A percentile compares a stretch with the other conserved stretches of the same genome.
phyloP scores from a whole-genome alignment of 1,140 invertebrate species.

The Trichoplusia ni region DNA sequence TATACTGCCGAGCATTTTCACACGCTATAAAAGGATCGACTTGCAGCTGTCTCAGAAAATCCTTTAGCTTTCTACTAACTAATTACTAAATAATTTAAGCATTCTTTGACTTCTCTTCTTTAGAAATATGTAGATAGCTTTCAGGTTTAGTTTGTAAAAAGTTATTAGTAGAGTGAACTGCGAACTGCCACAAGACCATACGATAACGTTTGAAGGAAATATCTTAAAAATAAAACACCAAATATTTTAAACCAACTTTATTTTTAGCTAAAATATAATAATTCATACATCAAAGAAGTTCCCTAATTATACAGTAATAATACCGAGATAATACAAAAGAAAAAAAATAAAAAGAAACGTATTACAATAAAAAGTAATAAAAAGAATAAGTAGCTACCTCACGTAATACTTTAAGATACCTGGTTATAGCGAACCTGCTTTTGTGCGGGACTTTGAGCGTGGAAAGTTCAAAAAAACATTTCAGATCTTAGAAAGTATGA shows the following conservation, averaged over 20 bases:
- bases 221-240: constrained; percentile 61
- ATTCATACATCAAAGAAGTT: constrained; percentile 80
- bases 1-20: too few relatives aligned
- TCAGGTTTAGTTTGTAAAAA: too few relatives aligned
- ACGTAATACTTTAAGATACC: constrained; percentile 49
- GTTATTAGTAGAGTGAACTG: too few relatives aligned
- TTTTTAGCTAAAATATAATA: constrained; percentile 82
- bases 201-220: too few relatives aligned
- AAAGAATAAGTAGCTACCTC: constrained; percentile 58
- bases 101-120: too few relatives aligned
- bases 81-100: too few relatives aligned
- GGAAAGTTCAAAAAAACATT: constrained; percentile 29
- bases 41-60: too few relatives aligned
- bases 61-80: too few relatives aligned
- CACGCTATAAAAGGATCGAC: too few relatives aligned
- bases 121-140: too few relatives aligned
- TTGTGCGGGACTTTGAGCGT: constrained; percentile 54
- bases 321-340: constrained; percentile 59
- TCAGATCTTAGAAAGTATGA: constrained; percentile 56
- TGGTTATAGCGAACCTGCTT: constrained; percentile 47
- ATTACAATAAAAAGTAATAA: constrained; percentile 48
- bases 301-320: constrained; percentile 74
- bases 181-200: too few relatives aligned
- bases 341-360: constrained; percentile 46
- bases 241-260: constrained; percentile 80